A percentile compares a stretch with the other conserved stretches of the same genome.
Conservation (phyloP, 2,888 invertebrate species). For the Plagodis dolabraria region DNA sequence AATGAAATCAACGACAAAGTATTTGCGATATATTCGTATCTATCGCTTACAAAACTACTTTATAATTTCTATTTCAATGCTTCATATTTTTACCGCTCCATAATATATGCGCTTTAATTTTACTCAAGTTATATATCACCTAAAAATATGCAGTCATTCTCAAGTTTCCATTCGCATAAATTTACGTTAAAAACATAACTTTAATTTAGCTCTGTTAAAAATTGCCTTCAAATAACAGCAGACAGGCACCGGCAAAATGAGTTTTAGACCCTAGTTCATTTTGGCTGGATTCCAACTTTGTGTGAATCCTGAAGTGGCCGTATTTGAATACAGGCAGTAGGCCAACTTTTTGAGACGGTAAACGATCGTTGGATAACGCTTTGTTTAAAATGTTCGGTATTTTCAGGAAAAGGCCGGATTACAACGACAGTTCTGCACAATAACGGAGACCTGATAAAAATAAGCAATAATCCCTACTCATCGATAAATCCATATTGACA, state of each 20-base stretch:
- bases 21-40: not conserved
- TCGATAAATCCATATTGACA: too few relatives aligned
- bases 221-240: conserved; percentile 16
- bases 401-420: too few relatives aligned
- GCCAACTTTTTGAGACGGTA: conserved; percentile 9
- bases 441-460: too few relatives aligned
- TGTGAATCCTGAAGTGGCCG: conserved; percentile 22
- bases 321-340: conserved; percentile 25
- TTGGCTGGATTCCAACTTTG: conserved; percentile 31
- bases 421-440: too few relatives aligned
- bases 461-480: too few relatives aligned
- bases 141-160: conserved; percentile 2
- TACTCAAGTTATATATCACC: not conserved
- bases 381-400: too few relatives aligned
- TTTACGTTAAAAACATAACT: conserved; percentile 17
- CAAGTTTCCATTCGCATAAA: conserved; percentile 21
- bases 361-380: not conserved
- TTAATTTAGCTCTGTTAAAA: conserved; percentile 30
- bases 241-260: conserved; percentile 25
- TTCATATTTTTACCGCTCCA: not conserved
- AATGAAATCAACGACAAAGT: too few relatives aligned
- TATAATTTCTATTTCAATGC: not conserved
- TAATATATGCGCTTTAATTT: conserved; percentile 1
- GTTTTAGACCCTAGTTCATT: conserved; percentile 30
- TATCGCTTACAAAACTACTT: not conserved